These are phyloP conservation scores for Hecatera dysodea DNA, from an alignment of 2,888 invertebrate species.

Conservation along the genomic window DNA sequence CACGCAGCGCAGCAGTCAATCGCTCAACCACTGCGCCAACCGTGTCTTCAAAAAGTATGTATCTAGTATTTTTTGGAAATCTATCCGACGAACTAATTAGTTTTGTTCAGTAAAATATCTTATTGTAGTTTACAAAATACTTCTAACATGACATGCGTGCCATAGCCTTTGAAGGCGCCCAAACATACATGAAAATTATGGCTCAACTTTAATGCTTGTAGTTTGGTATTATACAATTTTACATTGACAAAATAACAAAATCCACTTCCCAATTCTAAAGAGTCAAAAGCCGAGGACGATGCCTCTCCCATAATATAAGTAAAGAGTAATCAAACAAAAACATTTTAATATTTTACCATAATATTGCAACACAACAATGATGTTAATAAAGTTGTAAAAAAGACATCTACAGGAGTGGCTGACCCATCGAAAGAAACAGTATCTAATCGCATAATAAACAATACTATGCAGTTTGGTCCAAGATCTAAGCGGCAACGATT, in stretches of 20 bases:
- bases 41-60: too few relatives aligned
- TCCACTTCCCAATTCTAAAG: slow-evolving; percentile 9
- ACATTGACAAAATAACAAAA: not conserved
- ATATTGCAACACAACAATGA: slow-evolving; percentile 30
- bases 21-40: too few relatives aligned
- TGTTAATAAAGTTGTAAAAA: slow-evolving; percentile 53
- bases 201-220: not conserved
- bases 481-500: slow-evolving; percentile 24
- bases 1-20: too few relatives aligned
- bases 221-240: not conserved
- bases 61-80: too few relatives aligned
- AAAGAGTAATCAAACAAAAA: slow-evolving; percentile 15
- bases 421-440: slow-evolving; percentile 60
- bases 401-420: slow-evolving; percentile 27
- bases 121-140: too few relatives aligned
- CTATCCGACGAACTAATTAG: too few relatives aligned
- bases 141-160: too few relatives aligned
- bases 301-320: slow-evolving; percentile 10
- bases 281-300: slow-evolving; percentile 2
- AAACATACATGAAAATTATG: not conserved
- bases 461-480: slow-evolving; percentile 49
- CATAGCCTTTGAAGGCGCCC: not conserved
- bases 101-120: too few relatives aligned
- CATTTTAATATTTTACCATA: slow-evolving; percentile 29
- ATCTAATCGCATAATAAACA: slow-evolving; percentile 62